These are phyloP conservation scores for Drosophila emarginata DNA, from an alignment of 2,888 invertebrate genomes.

Conservation along the genomic window DNA sequence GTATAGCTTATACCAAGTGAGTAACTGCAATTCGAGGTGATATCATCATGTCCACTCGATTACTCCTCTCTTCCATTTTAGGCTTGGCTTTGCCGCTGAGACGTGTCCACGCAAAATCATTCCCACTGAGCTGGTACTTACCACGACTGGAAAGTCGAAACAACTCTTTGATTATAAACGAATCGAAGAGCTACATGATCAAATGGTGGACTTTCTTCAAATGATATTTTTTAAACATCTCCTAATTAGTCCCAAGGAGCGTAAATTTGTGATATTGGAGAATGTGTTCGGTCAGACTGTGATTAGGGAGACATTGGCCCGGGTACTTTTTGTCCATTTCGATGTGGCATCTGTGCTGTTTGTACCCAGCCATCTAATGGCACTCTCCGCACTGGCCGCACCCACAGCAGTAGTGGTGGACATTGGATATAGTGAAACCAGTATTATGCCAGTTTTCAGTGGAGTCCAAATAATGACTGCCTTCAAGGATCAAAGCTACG, in stretches of 20 bases:
- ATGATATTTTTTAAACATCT: conserved; percentile 93
- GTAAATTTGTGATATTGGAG: conserved; percentile 95
- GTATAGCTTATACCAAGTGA: conserved; percentile 95
- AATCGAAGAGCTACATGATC: conserved; percentile 89
- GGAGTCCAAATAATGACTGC: conserved; percentile 93
- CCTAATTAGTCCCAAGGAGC: conserved; percentile 95
- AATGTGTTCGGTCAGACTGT: conserved; percentile 91
- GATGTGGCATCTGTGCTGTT: conserved; percentile 92
- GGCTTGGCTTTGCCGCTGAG: conserved; percentile 96
- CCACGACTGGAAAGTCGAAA: conserved; percentile 85
- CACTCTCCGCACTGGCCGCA: conserved; percentile 91
- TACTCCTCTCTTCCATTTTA: conserved; percentile 76
- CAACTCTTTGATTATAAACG: conserved; percentile 87
- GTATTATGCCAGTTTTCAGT: conserved; percentile 92
- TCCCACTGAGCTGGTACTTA: conserved; percentile 88
- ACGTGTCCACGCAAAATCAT: conserved; percentile 93
- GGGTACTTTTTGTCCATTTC: conserved; percentile 95
- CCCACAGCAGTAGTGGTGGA: conserved; percentile 93
- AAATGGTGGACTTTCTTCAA: conserved; percentile 94
- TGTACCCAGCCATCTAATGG: conserved; percentile 92
- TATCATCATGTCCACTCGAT: conserved; percentile 48
- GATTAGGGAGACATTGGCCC: conserved; percentile 93
- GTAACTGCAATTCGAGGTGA: conserved; percentile 65
- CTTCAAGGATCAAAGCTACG: conserved; percentile 91
- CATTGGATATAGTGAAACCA: conserved; percentile 93